Evolutionary conservation across 2,888 invertebrate species (phyloP), one percentile per base, ranked within the genome.

Genomic region (Hypomecis punctinalis): DNA sequence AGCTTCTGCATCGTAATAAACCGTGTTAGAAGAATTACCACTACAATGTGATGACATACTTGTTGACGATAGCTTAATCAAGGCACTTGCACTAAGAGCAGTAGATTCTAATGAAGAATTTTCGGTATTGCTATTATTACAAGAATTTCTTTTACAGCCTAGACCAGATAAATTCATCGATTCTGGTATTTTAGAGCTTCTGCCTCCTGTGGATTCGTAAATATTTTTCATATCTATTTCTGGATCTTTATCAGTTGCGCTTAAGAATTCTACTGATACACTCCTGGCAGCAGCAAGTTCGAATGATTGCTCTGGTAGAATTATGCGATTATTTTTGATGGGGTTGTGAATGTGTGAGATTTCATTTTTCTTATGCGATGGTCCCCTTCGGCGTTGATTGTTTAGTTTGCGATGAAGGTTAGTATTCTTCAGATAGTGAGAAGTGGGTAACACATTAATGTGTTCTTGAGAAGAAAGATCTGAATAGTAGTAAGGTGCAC

Each of bases 401-500:
- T 97, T 97, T 40, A 97, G 78, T 78, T 94, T 94, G 1, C 93
- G 89, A 76, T 93, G 91, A 61, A 91, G 82, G 73, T 92, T 92
- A 70, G 93, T 92, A 77, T 93, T 93, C 76, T 93, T 93, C 68
- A 93, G 79, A 68, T 83, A 93, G 76, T 92, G 92, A 63, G 90
- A 89, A 59, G 89, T 88, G 59, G 90, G 88, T 52, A 91, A 71
- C 59, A 91, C 76, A 73, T 93, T 93, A 64, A 93, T 90, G 71
- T 93, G 91, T 69, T 93, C 93, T 75, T 93, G 93, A 4, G 93
- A 89, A 73, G 92, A 95, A 55, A 95, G 91, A 84, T 98, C 97
- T 0, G 97, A 97, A 82, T 97, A 97, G 79, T 97, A 97, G 79
- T 97, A 97, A 0, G 97, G 97, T 40, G 97, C 97, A 61, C 95